phyloP scores from a whole-genome alignment of 1,140 invertebrate species.

The Oncopodura yosiiana region DNA sequence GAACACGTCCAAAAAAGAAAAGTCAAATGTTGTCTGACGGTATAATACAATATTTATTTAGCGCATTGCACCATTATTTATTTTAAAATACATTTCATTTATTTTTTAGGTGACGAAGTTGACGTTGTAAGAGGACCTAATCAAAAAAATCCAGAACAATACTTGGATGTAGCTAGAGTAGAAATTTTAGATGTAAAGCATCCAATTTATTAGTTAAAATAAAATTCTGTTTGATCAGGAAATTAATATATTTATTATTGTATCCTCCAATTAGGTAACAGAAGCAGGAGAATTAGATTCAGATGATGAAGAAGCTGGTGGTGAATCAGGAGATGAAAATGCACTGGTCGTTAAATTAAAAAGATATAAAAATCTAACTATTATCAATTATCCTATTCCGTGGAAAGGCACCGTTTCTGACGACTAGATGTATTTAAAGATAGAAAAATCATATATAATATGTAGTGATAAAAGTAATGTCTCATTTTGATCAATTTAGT shows the following conservation, averaged over 20 bases:
- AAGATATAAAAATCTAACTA: constrained; percentile 49
- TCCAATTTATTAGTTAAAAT: no score
- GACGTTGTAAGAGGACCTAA: constrained; percentile 52
- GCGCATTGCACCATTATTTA: no score
- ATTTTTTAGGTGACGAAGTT: constrained; percentile 56
- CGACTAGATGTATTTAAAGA: no score
- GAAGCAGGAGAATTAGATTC: constrained; percentile 35
- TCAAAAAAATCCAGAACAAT: constrained; percentile 46
- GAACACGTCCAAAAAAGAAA: constrained; percentile 54
- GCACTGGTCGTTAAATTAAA: constrained; percentile 46
- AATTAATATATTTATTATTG: constrained; percentile 48
- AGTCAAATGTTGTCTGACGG: constrained; percentile 46
- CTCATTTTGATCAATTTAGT: no score
- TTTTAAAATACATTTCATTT: constrained; percentile 44
- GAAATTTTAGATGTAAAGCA: constrained; percentile 43
- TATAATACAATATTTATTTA: no score
- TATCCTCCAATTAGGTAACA: constrained; percentile 51
- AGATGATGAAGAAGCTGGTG: constrained; percentile 39
- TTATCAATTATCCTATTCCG: constrained; percentile 49
- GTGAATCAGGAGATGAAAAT: constrained; percentile 19
- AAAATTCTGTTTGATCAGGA: no score
- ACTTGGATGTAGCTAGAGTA: constrained; percentile 51
- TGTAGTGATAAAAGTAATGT: not conserved
- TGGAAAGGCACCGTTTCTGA: constrained; percentile 31
- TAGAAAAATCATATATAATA: not conserved